phyloP scores from a whole-genome alignment of 2,797 vertebrate species.

The Pseudochromis fuscus region DNA sequence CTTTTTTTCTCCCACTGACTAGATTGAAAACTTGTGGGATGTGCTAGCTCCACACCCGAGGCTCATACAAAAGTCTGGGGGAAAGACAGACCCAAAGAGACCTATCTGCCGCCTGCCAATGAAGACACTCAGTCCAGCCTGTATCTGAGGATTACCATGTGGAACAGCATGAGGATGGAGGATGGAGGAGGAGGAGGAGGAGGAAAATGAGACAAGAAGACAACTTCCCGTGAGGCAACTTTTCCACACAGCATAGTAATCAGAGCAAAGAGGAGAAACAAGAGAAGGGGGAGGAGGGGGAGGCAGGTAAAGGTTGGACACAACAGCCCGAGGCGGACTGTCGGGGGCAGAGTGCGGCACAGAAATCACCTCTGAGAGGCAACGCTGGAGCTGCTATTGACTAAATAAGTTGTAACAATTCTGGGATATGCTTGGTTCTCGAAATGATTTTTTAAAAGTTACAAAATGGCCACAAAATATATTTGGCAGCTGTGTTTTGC shows the following conservation, averaged over 20 bases:
- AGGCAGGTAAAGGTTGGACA: constrained; percentile 63
- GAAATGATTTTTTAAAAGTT: too few relatives aligned
- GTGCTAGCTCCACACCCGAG: constrained; percentile 29
- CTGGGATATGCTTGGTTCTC: background rate
- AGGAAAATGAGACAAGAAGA: constrained; percentile 35
- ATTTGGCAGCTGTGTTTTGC: background rate
- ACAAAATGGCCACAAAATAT: too few relatives aligned
- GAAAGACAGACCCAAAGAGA: constrained; percentile 14
- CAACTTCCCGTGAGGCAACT: constrained; percentile 45
- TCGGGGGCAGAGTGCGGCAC: constrained; percentile 47
- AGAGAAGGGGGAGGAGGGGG: constrained; percentile 21
- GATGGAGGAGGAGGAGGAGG: background rate
- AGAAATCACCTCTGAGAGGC: constrained; percentile 38
- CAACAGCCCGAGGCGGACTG: constrained; percentile 61
- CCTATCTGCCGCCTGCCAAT: constrained; percentile 30
- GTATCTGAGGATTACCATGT: constrained; percentile 32
- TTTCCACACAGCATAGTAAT: constrained; percentile 42
- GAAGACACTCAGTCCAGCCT: constrained; percentile 34
- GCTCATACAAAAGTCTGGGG: constrained; percentile 33
- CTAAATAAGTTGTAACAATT: constrained; percentile 17
- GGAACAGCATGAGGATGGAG: constrained; percentile 3
- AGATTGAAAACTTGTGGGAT: constrained; percentile 23
- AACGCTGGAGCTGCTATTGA: constrained; percentile 14
- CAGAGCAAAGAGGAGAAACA: constrained; percentile 47
- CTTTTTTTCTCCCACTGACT: background rate